Conservation (phyloP, 2,888 invertebrate genomes). For the Lepas anatifera region DNA sequence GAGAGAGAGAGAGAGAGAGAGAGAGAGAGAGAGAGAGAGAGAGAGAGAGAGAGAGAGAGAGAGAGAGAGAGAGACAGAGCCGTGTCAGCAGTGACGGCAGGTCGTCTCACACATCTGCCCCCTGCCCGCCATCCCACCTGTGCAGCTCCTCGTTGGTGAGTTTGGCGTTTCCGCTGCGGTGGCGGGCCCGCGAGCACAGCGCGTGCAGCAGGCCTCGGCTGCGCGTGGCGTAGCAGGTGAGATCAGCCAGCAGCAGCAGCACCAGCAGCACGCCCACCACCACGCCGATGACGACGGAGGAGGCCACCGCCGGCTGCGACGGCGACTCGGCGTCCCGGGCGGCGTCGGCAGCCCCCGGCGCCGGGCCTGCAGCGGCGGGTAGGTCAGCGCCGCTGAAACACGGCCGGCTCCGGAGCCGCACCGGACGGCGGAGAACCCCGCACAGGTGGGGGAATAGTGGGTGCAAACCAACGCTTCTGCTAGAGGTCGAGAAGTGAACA, state of each 20-base stretch:
- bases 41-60: background rate
- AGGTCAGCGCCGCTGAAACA: too few species aligned
- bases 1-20: too few species aligned
- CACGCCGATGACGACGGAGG: background rate
- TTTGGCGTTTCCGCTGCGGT: background rate
- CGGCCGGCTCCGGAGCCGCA: too few species aligned
- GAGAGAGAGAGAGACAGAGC: background rate
- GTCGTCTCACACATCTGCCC: too few species aligned
- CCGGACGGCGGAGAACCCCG: too few species aligned
- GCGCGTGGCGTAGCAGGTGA: background rate
- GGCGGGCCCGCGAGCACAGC: background rate
- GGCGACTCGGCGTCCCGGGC: background rate
- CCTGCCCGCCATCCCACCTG: background rate
- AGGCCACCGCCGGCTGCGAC: background rate
- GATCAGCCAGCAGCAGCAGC: background rate
- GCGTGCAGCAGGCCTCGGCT: background rate
- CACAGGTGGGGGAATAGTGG: too few species aligned
- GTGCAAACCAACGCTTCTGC: too few species aligned
- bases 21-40: too few species aligned
- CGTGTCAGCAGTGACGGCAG: too few species aligned
- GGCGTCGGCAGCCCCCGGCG: background rate
- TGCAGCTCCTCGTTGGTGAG: background rate
- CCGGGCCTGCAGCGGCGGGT: background rate
- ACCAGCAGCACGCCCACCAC: constrained; percentile 1
- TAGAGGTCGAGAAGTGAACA: too few species aligned